Conservation (phyloP, 2,797 vertebrate species). For the Valencia hispanica region DNA sequence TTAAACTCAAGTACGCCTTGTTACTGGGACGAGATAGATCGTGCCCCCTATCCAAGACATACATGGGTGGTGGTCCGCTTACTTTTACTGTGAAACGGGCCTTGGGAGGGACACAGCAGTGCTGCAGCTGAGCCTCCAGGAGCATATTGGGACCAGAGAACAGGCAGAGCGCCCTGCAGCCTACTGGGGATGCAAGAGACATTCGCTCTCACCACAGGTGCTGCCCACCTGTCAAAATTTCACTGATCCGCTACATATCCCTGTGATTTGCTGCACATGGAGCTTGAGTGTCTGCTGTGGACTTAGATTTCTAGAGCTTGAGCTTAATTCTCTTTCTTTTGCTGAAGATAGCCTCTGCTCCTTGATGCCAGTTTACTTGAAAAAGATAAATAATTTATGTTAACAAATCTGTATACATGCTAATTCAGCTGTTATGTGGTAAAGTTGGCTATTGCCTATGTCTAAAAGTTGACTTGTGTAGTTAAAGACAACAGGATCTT, state of each 20-base stretch:
- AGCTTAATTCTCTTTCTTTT: not conserved
- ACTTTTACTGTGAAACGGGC: slow-evolving; percentile 53
- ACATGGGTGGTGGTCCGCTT: slow-evolving; percentile 64
- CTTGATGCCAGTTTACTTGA: slow-evolving; percentile 10
- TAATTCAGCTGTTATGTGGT: not conserved
- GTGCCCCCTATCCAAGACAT: slow-evolving; percentile 58
- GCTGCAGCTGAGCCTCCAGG: slow-evolving; percentile 66
- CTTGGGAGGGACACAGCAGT: slow-evolving; percentile 60
- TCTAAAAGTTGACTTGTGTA: not conserved
- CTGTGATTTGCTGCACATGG: slow-evolving; percentile 39
- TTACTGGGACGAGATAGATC: slow-evolving; percentile 52
- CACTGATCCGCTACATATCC: slow-evolving; percentile 36
- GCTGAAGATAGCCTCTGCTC: slow-evolving; percentile 6
- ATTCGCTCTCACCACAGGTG: slow-evolving; percentile 57
- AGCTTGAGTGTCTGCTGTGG: slow-evolving; percentile 14
- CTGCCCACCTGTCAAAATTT: slow-evolving; percentile 53
- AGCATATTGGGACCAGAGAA: slow-evolving; percentile 55
- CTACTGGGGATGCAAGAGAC: slow-evolving; percentile 55
- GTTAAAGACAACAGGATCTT: not conserved
- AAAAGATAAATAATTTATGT: slow-evolving; percentile 10
- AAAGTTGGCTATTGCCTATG: slow-evolving; percentile 6
- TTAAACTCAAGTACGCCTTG: slow-evolving; percentile 42
- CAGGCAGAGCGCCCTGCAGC: slow-evolving; percentile 37
- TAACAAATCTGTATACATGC: slow-evolving; percentile 6
- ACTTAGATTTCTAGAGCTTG: not conserved